Evolutionary conservation across 2,888 invertebrate species (phyloP), one percentile per base, ranked within the genome.

Genomic region (Polymixis flavicincta): DNA sequence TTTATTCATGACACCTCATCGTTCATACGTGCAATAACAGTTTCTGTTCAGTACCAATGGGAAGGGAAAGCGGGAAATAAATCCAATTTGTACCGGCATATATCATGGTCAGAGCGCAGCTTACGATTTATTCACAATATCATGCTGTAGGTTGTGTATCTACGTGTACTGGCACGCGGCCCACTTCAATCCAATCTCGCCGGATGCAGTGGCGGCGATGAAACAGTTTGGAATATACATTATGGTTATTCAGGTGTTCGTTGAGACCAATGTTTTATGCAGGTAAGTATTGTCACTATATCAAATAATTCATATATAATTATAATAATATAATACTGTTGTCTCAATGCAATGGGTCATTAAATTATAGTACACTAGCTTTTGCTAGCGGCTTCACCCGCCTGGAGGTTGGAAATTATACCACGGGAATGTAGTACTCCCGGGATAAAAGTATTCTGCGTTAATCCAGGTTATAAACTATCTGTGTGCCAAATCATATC

Each of bases 71-170:
- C 93, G 93, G 89, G 91, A 92, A 93, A 95, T 95, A 95, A 95
- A 96, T 95, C 95, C 95, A 95, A 96, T 96, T 95, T 95, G 94
- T 94, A 93, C 94, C 93, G 92, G 89, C 92, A 92, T 96, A 94
- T 93, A 95, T 96, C 95, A 94, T 94, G 95, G 94, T 93, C 95
- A 93, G 92, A 91, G 89, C 91, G 89, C 89, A 90, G 90, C 88
- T 91, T 91, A 91, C 93, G 92, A 95, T 96, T 95, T 95, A 95
- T 95, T 93, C 92, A 93, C 92, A 92, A 93, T 92, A 92, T 91
- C 89, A 80, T 79, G 74, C 60, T 80, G 69, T 75, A 76, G 82
- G 64, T 78, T 82, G 68, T 78, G 80, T 83, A 67, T 84, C 78
- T 84, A 59, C 57, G 75, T 75, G 78, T 83, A 86, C 85, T 92